A percentile compares a stretch with the other conserved stretches of the same genome.
Conservation (phyloP, 2,888 invertebrate species). For the Hirudinaria manillensis region DNA sequence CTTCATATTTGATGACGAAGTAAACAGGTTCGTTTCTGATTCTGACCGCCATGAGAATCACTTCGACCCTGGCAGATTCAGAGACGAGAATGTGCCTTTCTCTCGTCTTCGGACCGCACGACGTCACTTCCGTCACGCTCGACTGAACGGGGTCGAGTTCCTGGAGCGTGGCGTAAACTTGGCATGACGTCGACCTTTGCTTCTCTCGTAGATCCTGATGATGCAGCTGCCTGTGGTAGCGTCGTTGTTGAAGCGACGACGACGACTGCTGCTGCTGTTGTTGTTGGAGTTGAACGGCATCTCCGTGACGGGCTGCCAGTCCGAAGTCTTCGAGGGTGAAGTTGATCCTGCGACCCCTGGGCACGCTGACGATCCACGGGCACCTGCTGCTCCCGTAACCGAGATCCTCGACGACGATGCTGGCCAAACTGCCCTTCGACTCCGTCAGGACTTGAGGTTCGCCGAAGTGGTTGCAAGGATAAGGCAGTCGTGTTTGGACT, state of each 20-base stretch:
- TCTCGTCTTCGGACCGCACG: conserved; percentile 34
- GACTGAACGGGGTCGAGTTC: conserved; percentile 26
- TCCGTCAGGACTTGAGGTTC: conserved; percentile 16
- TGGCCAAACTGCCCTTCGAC: conserved; percentile 34
- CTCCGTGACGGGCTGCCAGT: conserved; percentile 28
- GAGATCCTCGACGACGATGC: conserved; percentile 32
- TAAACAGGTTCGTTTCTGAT: conserved; percentile 28
- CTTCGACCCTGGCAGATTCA: conserved; percentile 31
- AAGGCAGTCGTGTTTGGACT: conserved; percentile 30
- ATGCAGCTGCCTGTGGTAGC: conserved; percentile 1
- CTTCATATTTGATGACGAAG: conserved; percentile 35
- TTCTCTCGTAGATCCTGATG: neutral
- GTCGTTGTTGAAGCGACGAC: conserved; percentile 1
- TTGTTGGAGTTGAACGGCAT: neutral
- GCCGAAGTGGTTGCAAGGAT: conserved; percentile 27
- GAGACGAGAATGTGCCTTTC: conserved; percentile 35
- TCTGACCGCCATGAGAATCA: conserved; percentile 27
- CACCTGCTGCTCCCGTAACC: conserved; percentile 34
- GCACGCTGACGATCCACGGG: conserved; percentile 37
- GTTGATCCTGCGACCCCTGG: conserved; percentile 38
- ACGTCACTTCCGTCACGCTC: conserved; percentile 26
- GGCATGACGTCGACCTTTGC: conserved; percentile 17
- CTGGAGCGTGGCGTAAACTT: conserved; percentile 32
- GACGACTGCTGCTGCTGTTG: neutral
- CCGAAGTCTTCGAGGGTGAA: conserved; percentile 39